Evolutionary conservation across 2,888 invertebrate species (phyloP).

Genomic region (Pyralis farinalis): DNA sequence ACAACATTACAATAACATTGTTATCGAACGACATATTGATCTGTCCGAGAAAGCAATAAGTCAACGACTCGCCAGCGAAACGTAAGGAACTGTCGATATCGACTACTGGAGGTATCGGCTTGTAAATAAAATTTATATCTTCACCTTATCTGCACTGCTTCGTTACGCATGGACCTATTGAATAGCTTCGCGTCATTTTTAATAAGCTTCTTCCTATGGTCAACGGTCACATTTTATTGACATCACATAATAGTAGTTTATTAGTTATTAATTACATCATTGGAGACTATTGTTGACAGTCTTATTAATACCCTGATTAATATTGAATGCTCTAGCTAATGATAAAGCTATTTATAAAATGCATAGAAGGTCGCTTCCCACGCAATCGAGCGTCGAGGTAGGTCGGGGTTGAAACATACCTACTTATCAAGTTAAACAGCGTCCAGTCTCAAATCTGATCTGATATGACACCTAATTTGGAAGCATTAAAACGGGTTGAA

Average conservation of each 20-base stretch:
- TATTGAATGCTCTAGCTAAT: slow-evolving; percentile 37
- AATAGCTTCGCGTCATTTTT: slow-evolving; percentile 16
- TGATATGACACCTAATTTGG: slow-evolving; percentile 17
- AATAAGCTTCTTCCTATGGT: slow-evolving; percentile 12
- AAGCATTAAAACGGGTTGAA: slow-evolving; percentile 37
- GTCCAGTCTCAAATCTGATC: slow-evolving; percentile 27
- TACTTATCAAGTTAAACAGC: slow-evolving; percentile 28
- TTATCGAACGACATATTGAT: slow-evolving; percentile 58
- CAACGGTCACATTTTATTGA: slow-evolving; percentile 6
- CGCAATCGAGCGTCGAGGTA: slow-evolving; percentile 59
- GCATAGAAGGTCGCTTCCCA: slow-evolving; percentile 59
- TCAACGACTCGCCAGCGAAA: slow-evolving; percentile 53
- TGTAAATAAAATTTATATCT: slow-evolving; percentile 34
- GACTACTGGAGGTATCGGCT: slow-evolving; percentile 29
- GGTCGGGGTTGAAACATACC: slow-evolving; percentile 63
- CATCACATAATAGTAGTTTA: not conserved
- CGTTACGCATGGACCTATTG: slow-evolving; percentile 29
- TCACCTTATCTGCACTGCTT: slow-evolving; percentile 21
- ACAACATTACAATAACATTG: slow-evolving; percentile 53
- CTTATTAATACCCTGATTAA: slow-evolving; percentile 41
- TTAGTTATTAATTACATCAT: not conserved
- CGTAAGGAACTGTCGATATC: slow-evolving; percentile 51
- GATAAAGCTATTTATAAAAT: slow-evolving; percentile 68
- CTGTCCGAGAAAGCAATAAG: slow-evolving; percentile 57
- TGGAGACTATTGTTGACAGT: slow-evolving; percentile 9